These are phyloP conservation scores for Pseudoatta argentina DNA, from an alignment of 1,140 invertebrate species.

Conservation along the genomic window DNA sequence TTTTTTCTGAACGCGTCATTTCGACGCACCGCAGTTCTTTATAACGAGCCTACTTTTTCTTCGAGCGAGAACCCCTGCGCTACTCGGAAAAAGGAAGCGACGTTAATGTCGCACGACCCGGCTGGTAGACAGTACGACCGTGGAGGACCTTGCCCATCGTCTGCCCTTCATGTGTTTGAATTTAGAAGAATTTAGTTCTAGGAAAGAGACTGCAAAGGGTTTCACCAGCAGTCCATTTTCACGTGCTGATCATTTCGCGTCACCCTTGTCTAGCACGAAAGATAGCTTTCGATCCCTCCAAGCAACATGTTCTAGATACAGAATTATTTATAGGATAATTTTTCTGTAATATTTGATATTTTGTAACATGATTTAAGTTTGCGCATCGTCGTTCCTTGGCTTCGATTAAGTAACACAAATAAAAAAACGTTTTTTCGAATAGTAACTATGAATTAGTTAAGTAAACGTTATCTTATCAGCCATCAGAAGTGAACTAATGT, in stretches of 20 bases:
- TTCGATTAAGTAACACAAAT: too few species aligned
- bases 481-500: too few species aligned
- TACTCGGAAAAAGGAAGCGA: constrained; percentile 59
- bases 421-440: too few species aligned
- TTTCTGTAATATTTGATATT: background rate
- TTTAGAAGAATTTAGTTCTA: constrained; percentile 66
- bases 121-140: constrained; percentile 65
- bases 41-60: constrained; percentile 42
- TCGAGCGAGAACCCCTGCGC: constrained; percentile 24
- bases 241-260: constrained; percentile 29
- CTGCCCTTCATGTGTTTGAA: constrained; percentile 70
- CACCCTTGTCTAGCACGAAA: background rate
- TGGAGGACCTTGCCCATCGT: constrained; percentile 61
- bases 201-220: constrained; percentile 45
- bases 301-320: constrained; percentile 1
- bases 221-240: background rate
- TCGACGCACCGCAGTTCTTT: constrained; percentile 11
- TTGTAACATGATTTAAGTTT: background rate
- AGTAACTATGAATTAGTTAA: too few species aligned
- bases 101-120: constrained; percentile 67
- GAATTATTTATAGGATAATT: background rate
- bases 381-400: background rate
- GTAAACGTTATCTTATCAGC: too few species aligned
- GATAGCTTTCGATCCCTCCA: background rate
- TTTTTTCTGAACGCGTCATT: background rate